Percentiles rank a stretch among this genome's conserved stretches.
phyloP scores from a whole-genome alignment of 2,888 invertebrate genomes.

The Macrophya annulata region DNA sequence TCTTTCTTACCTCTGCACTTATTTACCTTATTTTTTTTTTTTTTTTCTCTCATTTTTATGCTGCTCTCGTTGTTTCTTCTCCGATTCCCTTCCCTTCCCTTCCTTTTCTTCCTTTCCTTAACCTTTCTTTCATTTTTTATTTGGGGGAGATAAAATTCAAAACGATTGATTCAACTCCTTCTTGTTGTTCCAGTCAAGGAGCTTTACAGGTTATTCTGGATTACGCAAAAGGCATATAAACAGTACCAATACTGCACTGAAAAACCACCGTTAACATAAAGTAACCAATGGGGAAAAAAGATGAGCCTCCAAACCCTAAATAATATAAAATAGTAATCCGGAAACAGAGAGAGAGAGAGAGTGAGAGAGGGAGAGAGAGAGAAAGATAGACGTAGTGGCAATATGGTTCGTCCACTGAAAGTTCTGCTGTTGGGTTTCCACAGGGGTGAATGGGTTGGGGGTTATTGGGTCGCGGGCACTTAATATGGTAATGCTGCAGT shows the following conservation, averaged over 20 bases:
- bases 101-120: conserved; percentile 35
- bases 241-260: background rate
- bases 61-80: conserved; percentile 14
- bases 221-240: background rate
- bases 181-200: background rate
- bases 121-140: too few species aligned
- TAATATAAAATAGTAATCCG: conserved; percentile 8
- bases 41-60: conserved; percentile 23
- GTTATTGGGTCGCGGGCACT: conserved; percentile 79
- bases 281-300: background rate
- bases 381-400: background rate
- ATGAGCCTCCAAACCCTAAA: background rate
- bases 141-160: background rate
- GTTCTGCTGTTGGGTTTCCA: conserved; percentile 40
- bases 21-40: conserved; percentile 27
- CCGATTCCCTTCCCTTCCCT: background rate
- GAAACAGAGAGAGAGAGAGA: background rate
- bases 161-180: conserved; percentile 1
- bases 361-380: background rate
- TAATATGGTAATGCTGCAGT: conserved; percentile 77
- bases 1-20: conserved; percentile 6
- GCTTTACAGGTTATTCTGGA: background rate
- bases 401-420: conserved; percentile 46
- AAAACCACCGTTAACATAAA: background rate
- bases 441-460: conserved; percentile 64